These are phyloP conservation scores for Murina feae DNA, from an alignment of 2,113 vertebrate genomes.

Conservation along the genomic window DNA sequence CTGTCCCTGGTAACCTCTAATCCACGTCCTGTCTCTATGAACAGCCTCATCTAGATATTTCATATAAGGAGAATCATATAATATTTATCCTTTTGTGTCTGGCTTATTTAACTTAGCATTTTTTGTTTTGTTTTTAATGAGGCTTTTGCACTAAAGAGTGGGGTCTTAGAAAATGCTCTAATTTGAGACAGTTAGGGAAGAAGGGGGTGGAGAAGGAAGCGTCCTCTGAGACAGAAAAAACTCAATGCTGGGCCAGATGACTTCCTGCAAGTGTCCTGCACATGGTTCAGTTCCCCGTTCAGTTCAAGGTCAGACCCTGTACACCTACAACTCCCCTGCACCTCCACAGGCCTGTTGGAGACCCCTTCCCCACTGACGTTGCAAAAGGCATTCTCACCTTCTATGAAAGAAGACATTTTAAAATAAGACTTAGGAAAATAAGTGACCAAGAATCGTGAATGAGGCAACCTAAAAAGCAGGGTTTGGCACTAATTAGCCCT, in stretches of 20 bases:
- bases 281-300: background rate
- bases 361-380: background rate
- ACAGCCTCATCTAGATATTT: background rate
- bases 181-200: background rate
- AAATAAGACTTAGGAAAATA: constrained; percentile 65
- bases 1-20: background rate
- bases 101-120: background rate
- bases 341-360: no score
- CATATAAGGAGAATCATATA: background rate
- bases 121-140: constrained; percentile 28
- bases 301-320: background rate
- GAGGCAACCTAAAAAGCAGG: constrained; percentile 67
- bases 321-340: background rate
- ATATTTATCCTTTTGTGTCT: background rate
- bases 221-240: background rate
- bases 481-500: constrained; percentile 81
- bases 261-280: background rate
- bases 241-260: background rate
- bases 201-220: background rate
- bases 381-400: background rate
- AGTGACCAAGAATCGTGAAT: constrained; percentile 66
- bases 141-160: background rate
- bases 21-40: background rate
- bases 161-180: background rate
- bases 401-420: constrained; percentile 31